phyloP scores from a whole-genome alignment of 2,113 vertebrate genomes.

The Herpetotheres cachinnans region DNA sequence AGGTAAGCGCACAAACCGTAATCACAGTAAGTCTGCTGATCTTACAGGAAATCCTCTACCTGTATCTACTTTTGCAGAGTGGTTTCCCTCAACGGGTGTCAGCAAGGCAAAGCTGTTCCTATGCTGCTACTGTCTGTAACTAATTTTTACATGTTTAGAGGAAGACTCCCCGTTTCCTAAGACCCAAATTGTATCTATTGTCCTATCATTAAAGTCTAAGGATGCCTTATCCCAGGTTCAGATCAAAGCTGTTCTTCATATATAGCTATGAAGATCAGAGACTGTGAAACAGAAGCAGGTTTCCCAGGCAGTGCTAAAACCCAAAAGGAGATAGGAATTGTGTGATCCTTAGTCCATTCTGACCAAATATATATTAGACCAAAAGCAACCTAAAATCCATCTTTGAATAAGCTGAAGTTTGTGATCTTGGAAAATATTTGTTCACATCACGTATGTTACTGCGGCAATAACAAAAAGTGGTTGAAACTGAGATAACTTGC shows the following conservation, averaged over 20 bases:
- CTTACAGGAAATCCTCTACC: not conserved
- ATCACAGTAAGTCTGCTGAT: not conserved
- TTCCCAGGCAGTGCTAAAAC: not conserved
- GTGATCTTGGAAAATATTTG: not conserved
- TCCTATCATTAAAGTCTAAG: not conserved
- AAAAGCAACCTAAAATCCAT: not conserved
- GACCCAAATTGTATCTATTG: not conserved
- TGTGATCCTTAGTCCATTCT: not conserved
- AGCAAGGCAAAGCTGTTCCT: not conserved
- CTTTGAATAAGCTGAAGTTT: not conserved
- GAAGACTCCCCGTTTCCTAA: not conserved
- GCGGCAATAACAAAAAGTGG: not conserved
- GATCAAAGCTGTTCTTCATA: not conserved
- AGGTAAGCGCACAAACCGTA: not conserved
- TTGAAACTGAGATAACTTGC: not conserved
- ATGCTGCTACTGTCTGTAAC: not conserved
- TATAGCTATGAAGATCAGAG: not conserved
- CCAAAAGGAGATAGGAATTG: not conserved
- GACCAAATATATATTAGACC: not conserved
- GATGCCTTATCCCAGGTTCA: not conserved
- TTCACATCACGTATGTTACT: not conserved
- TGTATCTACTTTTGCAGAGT: not conserved
- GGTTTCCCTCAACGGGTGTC: not conserved
- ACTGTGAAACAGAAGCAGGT: not conserved
- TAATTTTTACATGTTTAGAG: not conserved